Evolutionary conservation across 2,888 invertebrate species (phyloP).

Genomic region (Pocota personata): DNA sequence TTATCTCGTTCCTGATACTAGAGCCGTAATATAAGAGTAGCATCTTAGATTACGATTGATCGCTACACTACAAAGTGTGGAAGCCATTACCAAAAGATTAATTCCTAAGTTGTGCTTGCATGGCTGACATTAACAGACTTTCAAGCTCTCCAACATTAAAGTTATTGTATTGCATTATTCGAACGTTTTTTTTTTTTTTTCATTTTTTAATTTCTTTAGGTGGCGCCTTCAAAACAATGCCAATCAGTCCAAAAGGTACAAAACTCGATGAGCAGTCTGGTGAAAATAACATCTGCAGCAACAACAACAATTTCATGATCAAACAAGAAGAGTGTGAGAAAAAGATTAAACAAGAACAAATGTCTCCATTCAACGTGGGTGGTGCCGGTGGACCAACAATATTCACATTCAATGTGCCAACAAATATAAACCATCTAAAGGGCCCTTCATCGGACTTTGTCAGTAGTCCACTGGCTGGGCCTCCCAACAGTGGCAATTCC

Average conservation of each 20-base stretch:
- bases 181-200: conserved; percentile 15
- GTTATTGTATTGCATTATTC: too few species aligned
- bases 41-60: too few species aligned
- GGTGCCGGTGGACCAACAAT: conserved; percentile 75
- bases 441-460: conserved; percentile 28
- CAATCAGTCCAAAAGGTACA: conserved; percentile 84
- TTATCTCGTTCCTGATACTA: too few species aligned
- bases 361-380: conserved; percentile 80
- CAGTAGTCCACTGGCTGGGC: conserved; percentile 47
- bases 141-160: too few species aligned
- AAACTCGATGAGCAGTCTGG: conserved; percentile 78
- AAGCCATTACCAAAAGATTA: too few species aligned
- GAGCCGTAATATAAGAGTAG: too few species aligned
- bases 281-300: conserved; percentile 40
- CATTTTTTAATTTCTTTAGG: conserved; percentile 84
- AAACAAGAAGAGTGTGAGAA: conserved; percentile 76
- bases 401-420: conserved; percentile 82
- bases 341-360: conserved; percentile 81
- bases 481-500: conserved; percentile 14
- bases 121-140: too few species aligned
- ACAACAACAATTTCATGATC: conserved; percentile 49
- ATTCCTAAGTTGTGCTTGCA: too few species aligned
- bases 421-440: conserved; percentile 74
- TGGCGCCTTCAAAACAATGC: conserved; percentile 95
- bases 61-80: too few species aligned